Base-by-base conservation (phyloP, 2,113 vertebrate species). In the Neolamprologus ventralis region DNA sequence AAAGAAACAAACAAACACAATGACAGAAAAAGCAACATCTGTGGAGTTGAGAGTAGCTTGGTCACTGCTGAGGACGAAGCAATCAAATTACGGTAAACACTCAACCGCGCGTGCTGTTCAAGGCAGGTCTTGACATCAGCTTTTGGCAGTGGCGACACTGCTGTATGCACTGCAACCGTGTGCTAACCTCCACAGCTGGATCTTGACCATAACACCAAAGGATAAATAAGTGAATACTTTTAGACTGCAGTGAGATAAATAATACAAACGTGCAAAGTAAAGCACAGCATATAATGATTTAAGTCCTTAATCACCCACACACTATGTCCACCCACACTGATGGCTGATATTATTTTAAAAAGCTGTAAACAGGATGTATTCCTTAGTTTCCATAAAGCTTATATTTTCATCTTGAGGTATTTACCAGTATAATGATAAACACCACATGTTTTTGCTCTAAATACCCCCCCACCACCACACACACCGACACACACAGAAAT, bases 291-390 rank as follows among this genome's bases (percentile, higher is more conserved):
- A 49, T 75, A 45, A 87, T 21, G 31, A 90, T 60, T 58, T 33
- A 49, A 84, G 14, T 73, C 54, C 19, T 55, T 82, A 86, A 60
- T 83, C 81, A 85, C 91, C 90, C 87, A 91, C 92, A 89, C 91
- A 85, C 37, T 23, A 40, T 40, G 58, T 81, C 85, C 65, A 55
- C 73, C 45, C 26, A 13, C 26, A 51, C 58, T 4, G 17, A 71
- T 16, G 81, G 71, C 51, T 89, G 90, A 91, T 94, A 91, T 93
- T 85, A 85, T 84, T 80, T 58, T 45, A 89, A 54, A 9, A 16
- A 65, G 45, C 68, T 47, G 35, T 93, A 95, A 95, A 96, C 93
- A 94, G 92, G 94, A 93, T 83, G 84, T 51, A 81, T 85, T 93
- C 79, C 85, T 88, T 89, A 92, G 89, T 54, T 91, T 80, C 88